Evolutionary conservation across 2,113 vertebrate genomes (phyloP).

Genomic region (Perccottus glenii): DNA sequence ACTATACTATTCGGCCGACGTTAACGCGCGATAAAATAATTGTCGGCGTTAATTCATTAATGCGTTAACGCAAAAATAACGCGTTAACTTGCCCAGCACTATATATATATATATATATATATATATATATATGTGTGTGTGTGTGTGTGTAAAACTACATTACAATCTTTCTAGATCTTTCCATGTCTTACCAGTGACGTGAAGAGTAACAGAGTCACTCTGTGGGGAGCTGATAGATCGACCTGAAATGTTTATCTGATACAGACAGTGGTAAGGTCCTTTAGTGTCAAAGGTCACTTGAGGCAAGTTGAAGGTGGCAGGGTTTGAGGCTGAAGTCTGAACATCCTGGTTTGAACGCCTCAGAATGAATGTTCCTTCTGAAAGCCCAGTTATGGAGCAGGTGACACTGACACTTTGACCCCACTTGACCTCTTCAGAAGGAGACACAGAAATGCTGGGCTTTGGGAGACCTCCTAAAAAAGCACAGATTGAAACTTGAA

Average conservation of each 20-base stretch:
- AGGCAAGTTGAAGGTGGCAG: background rate
- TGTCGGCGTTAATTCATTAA: no score
- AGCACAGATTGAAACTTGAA: background rate
- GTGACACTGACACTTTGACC: constrained; percentile 8
- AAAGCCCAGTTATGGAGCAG: constrained; percentile 3
- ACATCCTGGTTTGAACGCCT: background rate
- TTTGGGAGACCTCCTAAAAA: background rate
- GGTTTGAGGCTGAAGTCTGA: background rate
- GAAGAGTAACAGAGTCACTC: background rate
- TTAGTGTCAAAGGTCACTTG: background rate
- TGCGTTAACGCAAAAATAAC: no score
- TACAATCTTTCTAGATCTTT: no score
- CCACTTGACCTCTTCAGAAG: constrained; percentile 9
- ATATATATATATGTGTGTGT: no score
- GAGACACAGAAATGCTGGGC: no score
- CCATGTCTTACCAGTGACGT: background rate
- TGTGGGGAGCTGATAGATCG: background rate
- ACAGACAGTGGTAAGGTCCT: constrained; percentile 25
- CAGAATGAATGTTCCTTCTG: constrained; percentile 13
- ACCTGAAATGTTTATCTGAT: background rate
- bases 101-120: no score
- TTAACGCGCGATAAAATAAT: no score
- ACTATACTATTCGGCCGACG: no score
- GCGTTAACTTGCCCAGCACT: no score
- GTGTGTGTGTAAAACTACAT: no score